Evolutionary conservation across 1,140 invertebrate species (phyloP).

Genomic region (Hesperophylax magnus): DNA sequence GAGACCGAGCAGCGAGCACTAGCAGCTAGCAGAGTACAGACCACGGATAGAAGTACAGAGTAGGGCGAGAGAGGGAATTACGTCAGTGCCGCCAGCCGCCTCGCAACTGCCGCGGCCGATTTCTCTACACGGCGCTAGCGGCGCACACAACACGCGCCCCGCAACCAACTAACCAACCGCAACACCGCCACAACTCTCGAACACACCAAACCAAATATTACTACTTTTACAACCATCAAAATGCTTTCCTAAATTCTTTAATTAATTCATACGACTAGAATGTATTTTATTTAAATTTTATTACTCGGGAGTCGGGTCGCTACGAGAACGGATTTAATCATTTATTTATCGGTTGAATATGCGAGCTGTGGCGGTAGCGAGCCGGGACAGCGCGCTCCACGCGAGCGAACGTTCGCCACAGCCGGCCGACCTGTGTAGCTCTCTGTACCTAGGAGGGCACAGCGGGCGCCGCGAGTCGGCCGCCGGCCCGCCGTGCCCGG

Average conservation of each 20-base stretch:
- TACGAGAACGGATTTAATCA: too few species aligned
- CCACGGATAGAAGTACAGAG: slow-evolving; percentile 18
- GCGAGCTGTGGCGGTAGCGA: background rate
- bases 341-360: background rate
- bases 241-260: too few species aligned
- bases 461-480: slow-evolving; percentile 37
- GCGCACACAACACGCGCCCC: background rate
- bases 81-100: slow-evolving; percentile 26
- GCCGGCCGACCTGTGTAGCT: slow-evolving; percentile 28
- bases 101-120: slow-evolving; percentile 43
- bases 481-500: slow-evolving; percentile 21
- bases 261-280: too few species aligned
- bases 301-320: too few species aligned
- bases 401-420: slow-evolving; percentile 13
- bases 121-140: slow-evolving; percentile 30
- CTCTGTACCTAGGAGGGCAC: slow-evolving; percentile 15
- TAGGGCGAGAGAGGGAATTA: slow-evolving; percentile 26
- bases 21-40: background rate
- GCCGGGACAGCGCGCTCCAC: background rate
- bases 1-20: background rate
- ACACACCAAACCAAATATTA: too few species aligned
- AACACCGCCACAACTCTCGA: background rate
- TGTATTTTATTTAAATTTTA: too few species aligned
- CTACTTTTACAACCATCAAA: too few species aligned
- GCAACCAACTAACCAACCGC: background rate